Conservation (phyloP, 2,113 vertebrate genomes). For the Scortum barcoo region DNA sequence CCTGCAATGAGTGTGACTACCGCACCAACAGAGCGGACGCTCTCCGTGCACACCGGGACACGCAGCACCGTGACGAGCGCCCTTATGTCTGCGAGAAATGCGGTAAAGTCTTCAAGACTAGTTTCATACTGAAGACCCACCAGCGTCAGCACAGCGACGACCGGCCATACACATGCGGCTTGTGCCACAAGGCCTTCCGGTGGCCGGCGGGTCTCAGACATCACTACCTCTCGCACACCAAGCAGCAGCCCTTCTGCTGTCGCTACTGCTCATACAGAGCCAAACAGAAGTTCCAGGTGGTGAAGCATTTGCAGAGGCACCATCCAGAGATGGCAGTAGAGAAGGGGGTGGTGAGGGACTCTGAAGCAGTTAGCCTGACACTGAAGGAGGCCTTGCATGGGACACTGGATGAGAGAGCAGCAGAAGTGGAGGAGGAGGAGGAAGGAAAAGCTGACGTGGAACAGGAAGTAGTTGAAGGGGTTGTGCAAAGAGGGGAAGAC, state of each 20-base stretch:
- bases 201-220: conserved; percentile 96
- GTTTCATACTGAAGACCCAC: conserved; percentile 95
- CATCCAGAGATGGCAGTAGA: conserved; percentile 87
- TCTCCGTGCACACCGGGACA: conserved; percentile 91
- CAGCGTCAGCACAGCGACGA: conserved; percentile 94
- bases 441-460: neutral
- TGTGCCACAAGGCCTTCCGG: conserved; percentile 92
- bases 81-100: conserved; percentile 97
- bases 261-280: conserved; percentile 93
- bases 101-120: conserved; percentile 97
- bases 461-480: conserved; percentile 7
- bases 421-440: neutral
- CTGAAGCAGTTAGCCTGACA: conserved; percentile 79
- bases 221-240: conserved; percentile 95
- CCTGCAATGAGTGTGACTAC: conserved; percentile 93
- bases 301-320: conserved; percentile 74
- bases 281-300: conserved; percentile 97
- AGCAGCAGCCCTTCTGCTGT: conserved; percentile 94
- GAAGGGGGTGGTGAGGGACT: conserved; percentile 90
- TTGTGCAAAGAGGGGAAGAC: neutral
- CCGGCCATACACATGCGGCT: conserved; percentile 89
- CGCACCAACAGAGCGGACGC: conserved; percentile 94
- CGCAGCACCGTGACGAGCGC: conserved; percentile 90
- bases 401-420: conserved; percentile 45
- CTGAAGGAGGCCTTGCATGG: conserved; percentile 87